Conservation (phyloP, 2,888 invertebrate genomes). For the Pecten maximus region DNA sequence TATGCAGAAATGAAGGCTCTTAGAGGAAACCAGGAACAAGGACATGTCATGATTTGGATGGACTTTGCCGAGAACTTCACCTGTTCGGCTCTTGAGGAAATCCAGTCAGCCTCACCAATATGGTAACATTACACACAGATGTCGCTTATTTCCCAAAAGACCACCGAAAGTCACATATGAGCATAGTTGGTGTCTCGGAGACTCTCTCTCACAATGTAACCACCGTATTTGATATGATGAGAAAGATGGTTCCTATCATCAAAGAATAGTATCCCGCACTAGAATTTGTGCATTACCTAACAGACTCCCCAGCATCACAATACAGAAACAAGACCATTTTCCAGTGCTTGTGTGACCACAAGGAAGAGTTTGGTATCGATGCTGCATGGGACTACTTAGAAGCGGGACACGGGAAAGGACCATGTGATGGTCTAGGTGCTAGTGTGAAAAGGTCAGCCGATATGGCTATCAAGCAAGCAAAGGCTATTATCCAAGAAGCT, state of each 20-base stretch:
- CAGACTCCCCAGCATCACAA: slow-evolving; percentile 48
- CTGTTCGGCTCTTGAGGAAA: slow-evolving; percentile 51
- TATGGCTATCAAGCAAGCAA: slow-evolving; percentile 50
- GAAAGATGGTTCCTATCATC: slow-evolving; percentile 38
- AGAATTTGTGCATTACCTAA: too few species aligned
- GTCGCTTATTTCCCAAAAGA: slow-evolving; percentile 44
- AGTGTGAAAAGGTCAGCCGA: slow-evolving; percentile 65
- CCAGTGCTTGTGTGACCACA: too few species aligned
- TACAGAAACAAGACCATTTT: slow-evolving; percentile 51
- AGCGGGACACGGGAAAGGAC: too few species aligned
- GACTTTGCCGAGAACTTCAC: slow-evolving; percentile 50
- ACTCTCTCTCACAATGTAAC: too few species aligned
- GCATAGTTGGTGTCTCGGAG: too few species aligned
- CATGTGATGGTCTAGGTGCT: too few species aligned
- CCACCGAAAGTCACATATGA: background rate
- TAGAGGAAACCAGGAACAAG: background rate
- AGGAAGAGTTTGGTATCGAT: too few species aligned
- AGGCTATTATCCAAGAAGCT: slow-evolving; percentile 47
- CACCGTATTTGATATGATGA: too few species aligned
- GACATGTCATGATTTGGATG: too few species aligned
- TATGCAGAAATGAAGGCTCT: too few species aligned
- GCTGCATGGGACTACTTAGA: too few species aligned
- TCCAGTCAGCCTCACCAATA: too few species aligned
- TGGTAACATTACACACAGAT: slow-evolving; percentile 48
- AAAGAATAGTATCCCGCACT: slow-evolving; percentile 37